Evolutionary conservation across 2,113 vertebrate genomes (phyloP).

Genomic region (Platanista minor): DNA sequence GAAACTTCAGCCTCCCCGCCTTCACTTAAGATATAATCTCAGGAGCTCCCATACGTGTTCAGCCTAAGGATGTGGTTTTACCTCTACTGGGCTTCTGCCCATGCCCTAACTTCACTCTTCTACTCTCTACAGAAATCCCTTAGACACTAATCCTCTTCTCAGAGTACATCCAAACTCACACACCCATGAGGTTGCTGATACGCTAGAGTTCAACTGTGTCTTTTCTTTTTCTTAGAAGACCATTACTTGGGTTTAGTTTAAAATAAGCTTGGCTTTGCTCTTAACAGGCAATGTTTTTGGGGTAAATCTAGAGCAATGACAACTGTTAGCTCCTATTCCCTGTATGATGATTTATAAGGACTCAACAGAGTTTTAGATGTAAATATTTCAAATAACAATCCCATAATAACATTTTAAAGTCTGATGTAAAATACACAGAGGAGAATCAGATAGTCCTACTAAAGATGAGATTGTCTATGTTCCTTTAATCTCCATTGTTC

Average conservation of each 20-base stretch:
- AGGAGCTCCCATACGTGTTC: background rate
- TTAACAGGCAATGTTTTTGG: background rate
- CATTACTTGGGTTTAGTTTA: background rate
- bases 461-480: background rate
- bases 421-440: background rate
- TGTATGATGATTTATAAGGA: background rate
- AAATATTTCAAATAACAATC: background rate
- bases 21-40: background rate
- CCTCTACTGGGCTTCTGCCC: background rate
- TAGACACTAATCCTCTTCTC: background rate
- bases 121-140: background rate
- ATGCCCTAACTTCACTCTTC: background rate
- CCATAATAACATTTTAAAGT: background rate
- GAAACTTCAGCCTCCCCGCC: background rate
- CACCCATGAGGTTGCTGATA: background rate
- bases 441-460: background rate
- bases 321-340: background rate
- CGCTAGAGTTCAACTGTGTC: background rate
- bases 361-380: background rate
- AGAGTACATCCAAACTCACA: background rate
- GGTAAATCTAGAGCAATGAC: background rate
- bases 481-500: background rate
- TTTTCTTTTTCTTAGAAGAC: background rate
- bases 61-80: background rate
- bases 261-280: background rate